These are phyloP conservation scores for Pristionchus pacificus DNA, from an alignment of 1,140 invertebrate genomes.

Conservation along the genomic window DNA sequence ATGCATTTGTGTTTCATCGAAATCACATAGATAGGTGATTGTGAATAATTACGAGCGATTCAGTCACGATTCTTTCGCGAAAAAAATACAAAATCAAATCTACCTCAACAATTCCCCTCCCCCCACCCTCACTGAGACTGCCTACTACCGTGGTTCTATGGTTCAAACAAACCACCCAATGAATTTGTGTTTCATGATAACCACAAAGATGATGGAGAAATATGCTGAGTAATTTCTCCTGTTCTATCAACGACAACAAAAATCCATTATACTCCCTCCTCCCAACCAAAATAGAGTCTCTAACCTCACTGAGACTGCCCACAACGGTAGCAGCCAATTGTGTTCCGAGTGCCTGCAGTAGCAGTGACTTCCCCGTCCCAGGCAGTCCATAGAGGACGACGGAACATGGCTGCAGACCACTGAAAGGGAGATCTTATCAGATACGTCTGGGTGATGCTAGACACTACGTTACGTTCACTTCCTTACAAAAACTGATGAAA, in stretches of 20 bases:
- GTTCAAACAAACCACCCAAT: too few relatives aligned
- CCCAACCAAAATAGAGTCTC: not conserved
- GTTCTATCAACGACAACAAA: not conserved
- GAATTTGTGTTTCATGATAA: not conserved
- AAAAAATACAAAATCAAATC: too few relatives aligned
- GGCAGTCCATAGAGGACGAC: slow-evolving; percentile 40
- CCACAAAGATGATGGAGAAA: slow-evolving; percentile 5
- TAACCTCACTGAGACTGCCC: slow-evolving; percentile 4
- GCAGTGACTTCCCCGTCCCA: slow-evolving; percentile 38
- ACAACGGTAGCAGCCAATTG: slow-evolving; percentile 16
- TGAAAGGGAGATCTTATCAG: slow-evolving; percentile 5
- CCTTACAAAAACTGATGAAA: too few relatives aligned
- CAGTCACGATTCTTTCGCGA: too few relatives aligned
- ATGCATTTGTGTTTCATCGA: too few relatives aligned
- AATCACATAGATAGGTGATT: too few relatives aligned
- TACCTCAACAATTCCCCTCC: too few relatives aligned
- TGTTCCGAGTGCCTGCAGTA: slow-evolving; percentile 18
- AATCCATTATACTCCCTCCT: not conserved
- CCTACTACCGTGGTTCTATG: too few relatives aligned
- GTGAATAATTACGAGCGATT: too few relatives aligned
- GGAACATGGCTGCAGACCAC: slow-evolving; percentile 20
- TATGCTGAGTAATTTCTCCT: slow-evolving; percentile 1
- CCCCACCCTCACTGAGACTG: too few relatives aligned
- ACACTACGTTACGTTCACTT: slow-evolving; percentile 19
- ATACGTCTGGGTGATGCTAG: not conserved